Conservation (phyloP, 2,797 vertebrate species). For the Pangasius larnaudii region DNA sequence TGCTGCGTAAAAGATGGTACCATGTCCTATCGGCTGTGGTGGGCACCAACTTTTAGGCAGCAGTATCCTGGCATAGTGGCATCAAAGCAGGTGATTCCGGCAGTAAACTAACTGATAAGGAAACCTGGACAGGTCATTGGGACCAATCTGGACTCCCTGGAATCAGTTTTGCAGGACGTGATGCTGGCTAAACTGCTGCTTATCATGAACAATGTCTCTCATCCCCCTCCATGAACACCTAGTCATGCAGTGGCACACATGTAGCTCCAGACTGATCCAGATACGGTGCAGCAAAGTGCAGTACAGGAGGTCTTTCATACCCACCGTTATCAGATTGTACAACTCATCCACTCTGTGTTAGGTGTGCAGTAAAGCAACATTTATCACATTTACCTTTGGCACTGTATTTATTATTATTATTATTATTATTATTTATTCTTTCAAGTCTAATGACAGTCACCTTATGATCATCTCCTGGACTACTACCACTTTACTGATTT, state of each 20-base stretch:
- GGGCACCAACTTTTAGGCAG: background rate
- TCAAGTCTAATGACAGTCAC: too few species aligned
- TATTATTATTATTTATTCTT: too few species aligned
- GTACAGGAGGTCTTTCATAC: background rate
- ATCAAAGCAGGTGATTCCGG: background rate
- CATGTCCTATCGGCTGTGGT: background rate
- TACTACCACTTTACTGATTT: too few species aligned
- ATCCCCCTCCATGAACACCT: background rate
- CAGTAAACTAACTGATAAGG: background rate
- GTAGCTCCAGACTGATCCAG: background rate
- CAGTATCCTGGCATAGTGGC: background rate
- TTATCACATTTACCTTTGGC: background rate
- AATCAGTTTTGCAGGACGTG: background rate
- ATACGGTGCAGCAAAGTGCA: background rate
- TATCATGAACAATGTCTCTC: background rate
- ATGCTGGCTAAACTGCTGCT: background rate
- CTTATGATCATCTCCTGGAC: too few species aligned
- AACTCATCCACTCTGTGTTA: background rate
- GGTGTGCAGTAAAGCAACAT: background rate
- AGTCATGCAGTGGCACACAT: background rate
- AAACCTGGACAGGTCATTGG: background rate
- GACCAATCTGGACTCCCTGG: background rate
- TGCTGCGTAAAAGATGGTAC: background rate
- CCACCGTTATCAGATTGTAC: background rate
- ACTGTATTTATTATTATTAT: background rate